A percentile compares a stretch with the other conserved stretches of the same genome.
Evolutionary conservation across 1,140 invertebrate species (phyloP).

Genomic region (Orussus abietinus): DNA sequence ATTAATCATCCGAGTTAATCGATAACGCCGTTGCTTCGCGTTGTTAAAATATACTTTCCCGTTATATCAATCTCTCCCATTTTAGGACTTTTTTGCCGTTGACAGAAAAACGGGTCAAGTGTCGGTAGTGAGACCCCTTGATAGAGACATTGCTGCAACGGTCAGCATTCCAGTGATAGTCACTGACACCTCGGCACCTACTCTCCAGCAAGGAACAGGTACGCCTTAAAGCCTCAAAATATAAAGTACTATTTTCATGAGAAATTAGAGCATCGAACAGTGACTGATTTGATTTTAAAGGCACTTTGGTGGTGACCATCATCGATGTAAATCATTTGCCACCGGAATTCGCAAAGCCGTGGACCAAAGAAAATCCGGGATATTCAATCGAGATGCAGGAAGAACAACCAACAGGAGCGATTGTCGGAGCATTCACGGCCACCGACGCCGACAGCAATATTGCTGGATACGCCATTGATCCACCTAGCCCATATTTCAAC

Average conservation of each 20-base stretch:
- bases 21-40: no score
- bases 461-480: conserved; percentile 68
- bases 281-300: no score
- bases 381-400: conserved; percentile 73
- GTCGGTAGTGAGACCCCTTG: conserved; percentile 61
- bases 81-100: conserved; percentile 72
- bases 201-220: conserved; percentile 74
- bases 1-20: no score
- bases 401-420: conserved; percentile 77
- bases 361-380: conserved; percentile 66
- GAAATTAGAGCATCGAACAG: no score
- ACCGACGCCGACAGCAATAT: conserved; percentile 81
- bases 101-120: conserved; percentile 69
- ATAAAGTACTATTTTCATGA: no score
- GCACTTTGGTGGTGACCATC: conserved; percentile 79
- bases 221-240: conserved; percentile 9
- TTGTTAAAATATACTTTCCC: no score
- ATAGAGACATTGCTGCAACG: conserved; percentile 68
- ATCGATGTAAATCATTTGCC: conserved; percentile 73
- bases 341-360: conserved; percentile 65
- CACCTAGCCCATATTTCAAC: conserved; percentile 70
- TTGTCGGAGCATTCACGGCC: conserved; percentile 76
- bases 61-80: conserved; percentile 24
- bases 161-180: conserved; percentile 75
- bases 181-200: conserved; percentile 74